Evolutionary conservation across 37 sponge, comb jelly and placozoan genomes (phyloP), one percentile per base, ranked within the genome.

Genomic region (Spongilla lacustris): DNA sequence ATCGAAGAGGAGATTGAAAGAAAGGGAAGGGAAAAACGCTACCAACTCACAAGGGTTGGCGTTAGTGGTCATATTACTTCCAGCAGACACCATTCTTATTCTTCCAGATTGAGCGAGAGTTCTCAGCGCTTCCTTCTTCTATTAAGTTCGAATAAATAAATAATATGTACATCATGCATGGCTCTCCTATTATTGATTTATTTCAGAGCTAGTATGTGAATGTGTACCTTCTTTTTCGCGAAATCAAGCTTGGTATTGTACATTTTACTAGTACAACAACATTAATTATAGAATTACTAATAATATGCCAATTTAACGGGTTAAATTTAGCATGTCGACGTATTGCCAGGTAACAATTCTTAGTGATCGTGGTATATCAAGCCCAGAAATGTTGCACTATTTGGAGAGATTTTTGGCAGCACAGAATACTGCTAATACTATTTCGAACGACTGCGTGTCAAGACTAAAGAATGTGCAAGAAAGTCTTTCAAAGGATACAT

Each of bases 121-220:
- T 34, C 85, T 79, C 12, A 78, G 32, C 24, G 90, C 90, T 66
- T 80, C 81, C 69, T 84, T 84, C 36, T 84, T 83, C 84, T 89
- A 50, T 10, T 3, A 9, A 6, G 41, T 9, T 3, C 41, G 6
- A 3, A 41, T 3, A 41, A 41, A 41, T 6, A 41, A 41, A 6
- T 6, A n/a, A n/a, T n/a, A n/a, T n/a, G n/a, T n/a, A n/a, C n/a
- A n/a, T n/a, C n/a, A n/a, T n/a, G n/a, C n/a, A n/a, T n/a, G n/a
- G n/a, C n/a, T n/a, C n/a, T n/a, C n/a, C n/a, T n/a, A n/a, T n/a
- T n/a, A n/a, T n/a, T n/a, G n/a, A n/a, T n/a, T n/a, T n/a, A n/a
- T n/a, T n/a, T n/a, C n/a, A n/a, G n/a, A n/a, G n/a, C n/a, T n/a
- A n/a, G n/a, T n/a, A n/a, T n/a, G n/a, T n/a, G n/a, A n/a, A n/a